Conservation (phyloP, 2,113 vertebrate genomes). For the Coturnix japonica region DNA sequence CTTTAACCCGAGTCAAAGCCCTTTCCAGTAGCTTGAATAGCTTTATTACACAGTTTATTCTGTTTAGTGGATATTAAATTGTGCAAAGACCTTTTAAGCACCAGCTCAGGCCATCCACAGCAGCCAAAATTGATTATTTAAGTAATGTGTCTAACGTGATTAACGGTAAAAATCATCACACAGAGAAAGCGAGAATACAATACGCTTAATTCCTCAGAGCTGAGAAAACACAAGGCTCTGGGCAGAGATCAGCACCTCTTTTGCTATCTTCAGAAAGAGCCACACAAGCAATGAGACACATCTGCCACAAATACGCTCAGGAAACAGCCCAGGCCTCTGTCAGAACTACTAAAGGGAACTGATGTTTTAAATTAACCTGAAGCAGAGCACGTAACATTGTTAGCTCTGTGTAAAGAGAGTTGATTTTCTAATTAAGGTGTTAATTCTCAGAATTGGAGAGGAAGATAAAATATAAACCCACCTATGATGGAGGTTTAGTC, state of each 20-base stretch:
- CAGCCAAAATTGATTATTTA: neutral
- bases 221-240: conserved; percentile 2
- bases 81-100: neutral
- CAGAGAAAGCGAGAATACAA: neutral
- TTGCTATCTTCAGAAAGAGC: neutral
- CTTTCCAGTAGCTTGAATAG: neutral
- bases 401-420: conserved; percentile 39
- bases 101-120: neutral
- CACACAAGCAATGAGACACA: neutral
- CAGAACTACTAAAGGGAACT: conserved; percentile 45
- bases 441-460: conserved; percentile 50
- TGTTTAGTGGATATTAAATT: neutral
- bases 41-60: neutral
- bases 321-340: conserved; percentile 26
- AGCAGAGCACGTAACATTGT: conserved; percentile 31
- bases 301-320: conserved; percentile 1
- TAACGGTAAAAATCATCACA: neutral
- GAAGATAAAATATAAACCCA: neutral
- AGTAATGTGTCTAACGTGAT: neutral
- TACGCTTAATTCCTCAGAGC: neutral
- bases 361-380: conserved; percentile 46
- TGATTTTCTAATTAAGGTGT: conserved; percentile 39
- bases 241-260: conserved; percentile 14
- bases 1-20: neutral
- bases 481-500: neutral